Conservation (phyloP, 1,140 invertebrate species). For the Brachionus koreanus region DNA sequence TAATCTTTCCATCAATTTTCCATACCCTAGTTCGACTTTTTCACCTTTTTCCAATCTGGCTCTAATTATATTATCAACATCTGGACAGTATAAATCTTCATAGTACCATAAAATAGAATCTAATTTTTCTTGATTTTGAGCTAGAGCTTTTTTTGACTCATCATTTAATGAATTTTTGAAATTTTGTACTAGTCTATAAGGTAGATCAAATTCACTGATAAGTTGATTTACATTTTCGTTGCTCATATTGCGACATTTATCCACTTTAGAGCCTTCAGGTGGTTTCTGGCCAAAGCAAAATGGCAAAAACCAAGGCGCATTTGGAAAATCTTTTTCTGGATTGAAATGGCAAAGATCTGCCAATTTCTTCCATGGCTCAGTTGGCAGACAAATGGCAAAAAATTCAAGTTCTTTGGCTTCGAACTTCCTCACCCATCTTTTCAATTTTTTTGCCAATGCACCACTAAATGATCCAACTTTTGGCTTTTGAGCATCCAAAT, state of each 20-base stretch:
- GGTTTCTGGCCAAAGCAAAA: conserved; percentile 50
- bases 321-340: conserved; percentile 52
- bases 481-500: conserved; percentile 51
- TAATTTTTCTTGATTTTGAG: conserved; percentile 48
- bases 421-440: conserved; percentile 50
- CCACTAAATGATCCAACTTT: conserved; percentile 44
- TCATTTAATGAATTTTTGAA: conserved; percentile 48
- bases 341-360: conserved; percentile 54
- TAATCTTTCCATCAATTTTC: conserved; percentile 55
- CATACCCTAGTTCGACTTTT: conserved; percentile 47
- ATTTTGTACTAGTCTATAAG: conserved; percentile 50
- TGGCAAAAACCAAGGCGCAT: conserved; percentile 53
- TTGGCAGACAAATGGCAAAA: conserved; percentile 51
- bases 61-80: conserved; percentile 50
- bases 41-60: conserved; percentile 48
- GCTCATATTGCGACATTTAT: conserved; percentile 47
- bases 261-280: conserved; percentile 48
- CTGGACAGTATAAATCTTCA: conserved; percentile 52
- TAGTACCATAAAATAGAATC: conserved; percentile 55
- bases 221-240: conserved; percentile 51
- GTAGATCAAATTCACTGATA: conserved; percentile 48
- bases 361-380: conserved; percentile 55
- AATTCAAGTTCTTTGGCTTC: conserved; percentile 51
- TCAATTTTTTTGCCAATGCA: conserved; percentile 48
- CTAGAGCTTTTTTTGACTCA: conserved; percentile 49